These are phyloP conservation scores for Batillaria attramentaria DNA, from an alignment of 1,140 invertebrate species.

Conservation along the genomic window DNA sequence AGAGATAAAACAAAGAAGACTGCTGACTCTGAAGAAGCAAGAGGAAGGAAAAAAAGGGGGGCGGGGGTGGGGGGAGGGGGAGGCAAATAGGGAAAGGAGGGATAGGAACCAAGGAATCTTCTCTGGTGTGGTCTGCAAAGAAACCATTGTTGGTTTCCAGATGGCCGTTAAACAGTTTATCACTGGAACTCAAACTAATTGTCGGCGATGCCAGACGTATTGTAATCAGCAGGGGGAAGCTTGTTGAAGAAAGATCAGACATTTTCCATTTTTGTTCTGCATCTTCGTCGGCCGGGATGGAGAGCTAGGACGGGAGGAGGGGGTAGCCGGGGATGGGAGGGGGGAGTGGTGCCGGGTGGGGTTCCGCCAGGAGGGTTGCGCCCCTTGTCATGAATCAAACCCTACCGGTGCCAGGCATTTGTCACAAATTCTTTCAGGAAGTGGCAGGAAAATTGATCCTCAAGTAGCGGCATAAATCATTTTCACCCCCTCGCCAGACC, in stretches of 20 bases:
- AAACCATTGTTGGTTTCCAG: background rate
- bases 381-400: constrained; percentile 31
- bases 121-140: constrained; percentile 7
- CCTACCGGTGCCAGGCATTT: constrained; percentile 29
- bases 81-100: background rate
- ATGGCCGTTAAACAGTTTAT: background rate
- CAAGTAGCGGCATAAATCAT: constrained; percentile 29
- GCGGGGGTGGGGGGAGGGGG: background rate
- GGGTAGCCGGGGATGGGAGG: constrained; percentile 1
- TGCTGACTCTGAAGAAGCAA: background rate
- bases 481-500: constrained; percentile 9
- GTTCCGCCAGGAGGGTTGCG: background rate
- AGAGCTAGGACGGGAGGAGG: too few relatives aligned
- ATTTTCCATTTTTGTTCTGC: too few relatives aligned
- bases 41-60: background rate
- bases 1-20: constrained; percentile 1
- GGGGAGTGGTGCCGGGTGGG: background rate
- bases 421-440: constrained; percentile 35
- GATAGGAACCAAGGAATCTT: background rate
- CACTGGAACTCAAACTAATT: background rate
- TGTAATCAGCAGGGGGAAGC: background rate
- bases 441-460: constrained; percentile 35
- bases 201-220: background rate
- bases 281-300: too few relatives aligned
- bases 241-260: too few relatives aligned